Base-by-base conservation (phyloP, 2,888 invertebrate species). In the Dioctria linearis region DNA sequence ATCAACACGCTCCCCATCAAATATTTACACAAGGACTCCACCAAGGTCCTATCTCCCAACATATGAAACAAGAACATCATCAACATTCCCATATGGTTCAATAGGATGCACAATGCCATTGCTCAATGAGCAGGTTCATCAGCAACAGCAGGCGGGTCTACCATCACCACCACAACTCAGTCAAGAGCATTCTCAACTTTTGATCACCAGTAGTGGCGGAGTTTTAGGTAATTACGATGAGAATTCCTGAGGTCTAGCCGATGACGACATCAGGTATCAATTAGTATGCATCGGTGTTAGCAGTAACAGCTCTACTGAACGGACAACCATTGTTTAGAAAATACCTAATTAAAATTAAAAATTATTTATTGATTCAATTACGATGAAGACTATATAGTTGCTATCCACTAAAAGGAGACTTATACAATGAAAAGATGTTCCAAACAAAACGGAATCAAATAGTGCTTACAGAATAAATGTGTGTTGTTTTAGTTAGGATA, bases 211-310 rank as follows among this genome's bases (percentile, higher is more conserved):
- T 63, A 83, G 83, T 49, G 82, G 82, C 78, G 83, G 83, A 13
- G 79, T 83, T 73, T 80, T 84, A 59, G 83, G 86, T 51, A 88
- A 87, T 84, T 88, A 88, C 83, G 89, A 88, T 82, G 87, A 87
- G 85, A 85, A 87, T 84, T 88, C 88, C 88, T 88, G 88, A 88
- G 88, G 88, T 85, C 87, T 88, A 87, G 86, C 87, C 83, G 87
- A 87, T 85, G 88, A 88, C 81, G 87, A 87, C 85, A 86, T 88
- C 81, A 89, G 88, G 85, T 88, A 88, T 86, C 88, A 88, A 85
- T 86, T 88, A 82, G 87, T 88, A 63, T 88, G 88, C 83, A 87
- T 88, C 67, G 88, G 88, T 65, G 88, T 88, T 78, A 81, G 71
- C 43, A 83, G 79, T 42, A 87, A 86, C 57, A 87, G 86, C 81